Evolutionary conservation across 1,140 invertebrate genomes (phyloP).

Genomic region (Paralvinella palmiformis): DNA sequence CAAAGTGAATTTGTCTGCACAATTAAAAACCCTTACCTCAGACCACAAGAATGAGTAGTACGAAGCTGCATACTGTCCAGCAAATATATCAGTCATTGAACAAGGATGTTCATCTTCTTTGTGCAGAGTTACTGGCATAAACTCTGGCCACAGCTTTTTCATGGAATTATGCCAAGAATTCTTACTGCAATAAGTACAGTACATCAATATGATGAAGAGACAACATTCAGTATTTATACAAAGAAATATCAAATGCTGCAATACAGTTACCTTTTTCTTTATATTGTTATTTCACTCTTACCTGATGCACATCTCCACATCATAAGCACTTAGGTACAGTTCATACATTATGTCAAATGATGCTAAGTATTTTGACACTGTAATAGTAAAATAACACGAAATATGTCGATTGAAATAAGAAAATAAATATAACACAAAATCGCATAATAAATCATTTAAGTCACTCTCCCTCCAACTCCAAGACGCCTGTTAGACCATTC

Average conservation of each 20-base stretch:
- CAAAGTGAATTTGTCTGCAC: too few relatives aligned
- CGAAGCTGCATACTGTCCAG: slow-evolving; percentile 45
- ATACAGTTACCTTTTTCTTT: neutral
- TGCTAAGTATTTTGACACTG: slow-evolving; percentile 65
- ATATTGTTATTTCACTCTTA: slow-evolving; percentile 41
- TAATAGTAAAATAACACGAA: slow-evolving; percentile 21
- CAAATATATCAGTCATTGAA: slow-evolving; percentile 59
- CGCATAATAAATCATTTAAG: too few relatives aligned
- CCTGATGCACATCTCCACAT: slow-evolving; percentile 72
- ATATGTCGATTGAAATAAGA: too few relatives aligned
- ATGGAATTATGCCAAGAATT: slow-evolving; percentile 76
- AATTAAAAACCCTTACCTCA: too few relatives aligned
- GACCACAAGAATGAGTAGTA: slow-evolving; percentile 52
- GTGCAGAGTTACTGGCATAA: slow-evolving; percentile 65
- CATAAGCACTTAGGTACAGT: slow-evolving; percentile 75
- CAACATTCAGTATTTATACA: neutral
- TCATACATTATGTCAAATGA: slow-evolving; percentile 69
- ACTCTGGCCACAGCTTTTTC: slow-evolving; percentile 68
- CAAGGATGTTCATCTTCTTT: slow-evolving; percentile 73
- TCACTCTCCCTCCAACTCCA: too few relatives aligned
- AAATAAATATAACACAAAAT: too few relatives aligned
- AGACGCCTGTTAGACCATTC: too few relatives aligned
- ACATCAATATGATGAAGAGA: neutral
- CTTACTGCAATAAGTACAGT: too few relatives aligned
- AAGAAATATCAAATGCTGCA: neutral